A percentile compares a stretch with the other conserved stretches of the same genome.
Conservation (phyloP, 2,797 vertebrate genomes). For the Silurus aristotelis region DNA sequence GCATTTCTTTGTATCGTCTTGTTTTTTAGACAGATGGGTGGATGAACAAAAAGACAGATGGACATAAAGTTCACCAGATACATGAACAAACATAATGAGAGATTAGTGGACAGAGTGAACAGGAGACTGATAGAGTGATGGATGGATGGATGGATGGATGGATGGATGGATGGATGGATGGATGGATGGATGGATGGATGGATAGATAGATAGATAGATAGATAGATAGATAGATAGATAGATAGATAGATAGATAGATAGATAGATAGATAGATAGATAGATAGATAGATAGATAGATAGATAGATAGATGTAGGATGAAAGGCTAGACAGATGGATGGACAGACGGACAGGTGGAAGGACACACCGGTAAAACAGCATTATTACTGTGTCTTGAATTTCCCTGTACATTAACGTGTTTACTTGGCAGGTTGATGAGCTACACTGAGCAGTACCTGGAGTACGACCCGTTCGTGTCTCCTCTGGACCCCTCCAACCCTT, state of each 20-base stretch:
- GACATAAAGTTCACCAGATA: background rate
- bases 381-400: no score
- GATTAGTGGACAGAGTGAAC: no score
- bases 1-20: no score
- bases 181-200: background rate
- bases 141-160: background rate
- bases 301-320: background rate
- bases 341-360: background rate
- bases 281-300: background rate
- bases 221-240: background rate
- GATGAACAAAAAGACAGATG: no score
- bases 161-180: background rate
- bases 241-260: background rate
- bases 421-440: conserved; percentile 85
- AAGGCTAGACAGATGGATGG: background rate
- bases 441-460: conserved; percentile 93
- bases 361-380: no score
- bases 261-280: background rate
- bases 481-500: conserved; percentile 93
- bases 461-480: conserved; percentile 90
- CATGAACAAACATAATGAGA: background rate
- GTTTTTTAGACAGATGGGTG: background rate
- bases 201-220: background rate
- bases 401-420: background rate
- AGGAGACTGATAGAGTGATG: no score